These are phyloP conservation scores for Neomonachus schauinslandi DNA, from an alignment of 2,113 vertebrate genomes.

Conservation along the genomic window DNA sequence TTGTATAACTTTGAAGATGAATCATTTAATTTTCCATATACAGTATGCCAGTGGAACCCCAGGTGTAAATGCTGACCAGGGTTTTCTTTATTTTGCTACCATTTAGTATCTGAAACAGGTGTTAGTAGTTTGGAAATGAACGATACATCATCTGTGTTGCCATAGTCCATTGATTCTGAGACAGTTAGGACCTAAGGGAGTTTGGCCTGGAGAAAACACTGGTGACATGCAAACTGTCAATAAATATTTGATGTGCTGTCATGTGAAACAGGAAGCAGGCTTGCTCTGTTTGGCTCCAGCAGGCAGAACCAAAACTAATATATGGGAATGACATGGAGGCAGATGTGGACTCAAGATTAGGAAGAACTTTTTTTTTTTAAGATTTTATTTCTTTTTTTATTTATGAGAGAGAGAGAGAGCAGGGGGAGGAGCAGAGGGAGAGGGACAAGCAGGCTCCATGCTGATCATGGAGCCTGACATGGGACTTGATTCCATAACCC, in stretches of 20 bases:
- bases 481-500: not conserved
- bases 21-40: conserved; percentile 23
- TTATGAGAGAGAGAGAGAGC: not conserved
- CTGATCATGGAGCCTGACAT: not conserved
- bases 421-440: not conserved
- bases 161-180: conserved; percentile 72
- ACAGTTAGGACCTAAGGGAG: conserved; percentile 72
- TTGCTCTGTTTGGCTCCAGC: conserved; percentile 38
- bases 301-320: conserved; percentile 38
- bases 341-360: conserved; percentile 52
- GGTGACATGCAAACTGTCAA: conserved; percentile 72
- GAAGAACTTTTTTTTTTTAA: not conserved
- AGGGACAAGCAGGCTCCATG: not conserved
- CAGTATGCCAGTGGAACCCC: conserved; percentile 31
- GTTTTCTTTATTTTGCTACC: conserved; percentile 48
- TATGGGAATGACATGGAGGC: conserved; percentile 35
- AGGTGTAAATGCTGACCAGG: conserved; percentile 57
- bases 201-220: conserved; percentile 63
- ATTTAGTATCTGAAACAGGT: conserved; percentile 73
- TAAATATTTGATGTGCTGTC: conserved; percentile 72
- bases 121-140: conserved; percentile 71
- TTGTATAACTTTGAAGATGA: not conserved
- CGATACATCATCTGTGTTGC: conserved; percentile 64
- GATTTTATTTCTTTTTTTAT: not conserved
- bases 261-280: conserved; percentile 52